These are phyloP conservation scores for Marmota monax DNA, from an alignment of 2,113 vertebrate genomes.

Conservation along the genomic window DNA sequence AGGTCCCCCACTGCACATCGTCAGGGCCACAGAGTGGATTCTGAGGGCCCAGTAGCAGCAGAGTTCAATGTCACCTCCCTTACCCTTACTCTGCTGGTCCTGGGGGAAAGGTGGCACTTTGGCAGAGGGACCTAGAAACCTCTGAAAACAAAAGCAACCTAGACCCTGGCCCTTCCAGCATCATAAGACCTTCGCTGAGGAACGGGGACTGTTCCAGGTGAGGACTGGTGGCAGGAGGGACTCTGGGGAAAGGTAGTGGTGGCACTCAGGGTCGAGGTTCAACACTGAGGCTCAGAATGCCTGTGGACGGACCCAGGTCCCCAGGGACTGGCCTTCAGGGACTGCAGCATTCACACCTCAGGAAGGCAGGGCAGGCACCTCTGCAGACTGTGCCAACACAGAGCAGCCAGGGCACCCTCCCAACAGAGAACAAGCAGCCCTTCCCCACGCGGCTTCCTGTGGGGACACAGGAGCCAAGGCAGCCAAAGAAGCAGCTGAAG, in stretches of 20 bases:
- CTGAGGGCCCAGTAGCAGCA: rapidly evolving
- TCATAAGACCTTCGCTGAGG: background rate
- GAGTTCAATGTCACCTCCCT: background rate
- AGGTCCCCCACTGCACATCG: background rate
- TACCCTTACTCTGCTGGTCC: background rate
- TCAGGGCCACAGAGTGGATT: background rate
- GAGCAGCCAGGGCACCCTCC: background rate
- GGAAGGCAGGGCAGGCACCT: background rate
- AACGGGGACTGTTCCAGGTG: background rate
- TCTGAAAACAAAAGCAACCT: background rate
- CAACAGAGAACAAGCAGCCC: slow-evolving; percentile 3
- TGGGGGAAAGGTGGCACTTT: background rate
- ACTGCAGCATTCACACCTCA: background rate
- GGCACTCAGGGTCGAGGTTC: background rate
- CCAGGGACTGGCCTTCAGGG: background rate
- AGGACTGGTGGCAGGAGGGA: background rate
- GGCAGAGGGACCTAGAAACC: background rate
- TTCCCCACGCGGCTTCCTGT: background rate
- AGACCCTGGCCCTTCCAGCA: background rate
- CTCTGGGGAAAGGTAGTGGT: background rate
- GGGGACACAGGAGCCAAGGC: background rate
- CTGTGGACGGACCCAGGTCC: background rate
- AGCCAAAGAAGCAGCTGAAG: background rate
- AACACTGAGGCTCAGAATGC: background rate
- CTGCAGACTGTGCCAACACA: background rate